A percentile compares a stretch with the other conserved stretches of the same genome.
phyloP scores from a whole-genome alignment of 1,140 invertebrate genomes.

The Nymphalis io region DNA sequence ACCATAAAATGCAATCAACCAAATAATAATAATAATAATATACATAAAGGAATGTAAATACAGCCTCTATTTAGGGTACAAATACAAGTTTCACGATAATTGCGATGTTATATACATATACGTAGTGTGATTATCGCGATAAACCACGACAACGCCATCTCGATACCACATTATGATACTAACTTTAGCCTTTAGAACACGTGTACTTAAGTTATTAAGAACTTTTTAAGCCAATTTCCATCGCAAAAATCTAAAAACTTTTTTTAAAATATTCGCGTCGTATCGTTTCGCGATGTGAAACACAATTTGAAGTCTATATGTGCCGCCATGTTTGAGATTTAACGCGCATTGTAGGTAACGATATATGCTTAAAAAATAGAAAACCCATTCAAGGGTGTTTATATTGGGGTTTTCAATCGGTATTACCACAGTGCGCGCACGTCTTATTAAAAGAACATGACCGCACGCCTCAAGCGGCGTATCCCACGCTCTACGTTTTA shows the following conservation, averaged over 20 bases:
- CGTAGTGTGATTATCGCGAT: not conserved
- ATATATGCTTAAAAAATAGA: slow-evolving; percentile 19
- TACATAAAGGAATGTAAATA: slow-evolving; percentile 69
- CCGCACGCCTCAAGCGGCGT: slow-evolving; percentile 73
- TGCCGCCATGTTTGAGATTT: slow-evolving; percentile 21
- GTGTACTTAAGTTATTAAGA: not conserved
- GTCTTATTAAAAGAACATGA: slow-evolving; percentile 44
- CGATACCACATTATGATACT: not conserved
- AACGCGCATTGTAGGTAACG: slow-evolving; percentile 23
- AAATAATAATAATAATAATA: slow-evolving; percentile 49
- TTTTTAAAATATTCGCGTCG: slow-evolving; percentile 15
- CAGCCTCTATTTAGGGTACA: slow-evolving; percentile 50
- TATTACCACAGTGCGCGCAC: slow-evolving; percentile 30
- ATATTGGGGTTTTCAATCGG: slow-evolving; percentile 17
- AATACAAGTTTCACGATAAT: slow-evolving; percentile 27
- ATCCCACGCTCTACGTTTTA: slow-evolving; percentile 56
- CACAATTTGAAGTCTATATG: slow-evolving; percentile 23
- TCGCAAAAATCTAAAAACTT: slow-evolving; percentile 34
- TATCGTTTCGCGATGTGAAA: slow-evolving; percentile 26
- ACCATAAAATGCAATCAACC: slow-evolving; percentile 64
- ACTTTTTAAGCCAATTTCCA: not conserved
- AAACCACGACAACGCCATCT: not conserved
- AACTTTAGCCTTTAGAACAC: not conserved
- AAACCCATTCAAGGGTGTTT: slow-evolving; percentile 8
- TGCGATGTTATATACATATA: slow-evolving; percentile 1